Conservation (phyloP, 2,888 invertebrate genomes). For the Fabriciana adippe region DNA sequence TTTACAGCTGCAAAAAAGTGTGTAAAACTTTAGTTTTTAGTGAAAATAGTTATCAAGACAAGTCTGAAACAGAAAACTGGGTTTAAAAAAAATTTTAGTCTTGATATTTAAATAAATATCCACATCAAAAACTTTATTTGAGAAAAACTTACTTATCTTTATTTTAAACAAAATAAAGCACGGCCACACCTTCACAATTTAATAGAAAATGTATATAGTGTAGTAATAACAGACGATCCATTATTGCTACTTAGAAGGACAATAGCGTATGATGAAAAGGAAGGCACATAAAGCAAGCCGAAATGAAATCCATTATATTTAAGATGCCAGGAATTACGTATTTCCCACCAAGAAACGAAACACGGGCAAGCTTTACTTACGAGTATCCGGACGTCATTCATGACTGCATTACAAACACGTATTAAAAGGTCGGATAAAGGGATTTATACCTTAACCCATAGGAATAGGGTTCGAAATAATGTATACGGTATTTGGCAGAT, state of each 20-base stretch:
- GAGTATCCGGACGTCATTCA: conserved; percentile 21
- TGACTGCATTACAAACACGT: conserved; percentile 26
- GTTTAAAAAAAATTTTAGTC: no score
- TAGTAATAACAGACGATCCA: background rate
- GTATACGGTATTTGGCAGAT: conserved; percentile 20
- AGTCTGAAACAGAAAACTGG: no score
- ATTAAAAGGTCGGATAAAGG: background rate
- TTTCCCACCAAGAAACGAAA: conserved; percentile 21
- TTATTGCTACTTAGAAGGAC: background rate
- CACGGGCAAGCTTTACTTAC: conserved; percentile 22
- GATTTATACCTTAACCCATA: background rate
- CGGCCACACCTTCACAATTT: background rate
- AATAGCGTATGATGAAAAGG: background rate
- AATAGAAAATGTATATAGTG: background rate
- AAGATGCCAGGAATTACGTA: conserved; percentile 16
- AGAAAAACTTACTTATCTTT: no score
- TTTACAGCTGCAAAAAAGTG: no score
- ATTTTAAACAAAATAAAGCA: no score
- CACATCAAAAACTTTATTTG: no score
- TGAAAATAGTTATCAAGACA: no score
- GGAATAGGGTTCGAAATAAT: background rate
- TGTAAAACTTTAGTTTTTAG: no score
- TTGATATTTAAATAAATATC: no score
- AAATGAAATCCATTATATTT: background rate
- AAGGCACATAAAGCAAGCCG: background rate